Base-by-base conservation (phyloP, 2,888 invertebrate species). In the Syrphus vitripennis region DNA sequence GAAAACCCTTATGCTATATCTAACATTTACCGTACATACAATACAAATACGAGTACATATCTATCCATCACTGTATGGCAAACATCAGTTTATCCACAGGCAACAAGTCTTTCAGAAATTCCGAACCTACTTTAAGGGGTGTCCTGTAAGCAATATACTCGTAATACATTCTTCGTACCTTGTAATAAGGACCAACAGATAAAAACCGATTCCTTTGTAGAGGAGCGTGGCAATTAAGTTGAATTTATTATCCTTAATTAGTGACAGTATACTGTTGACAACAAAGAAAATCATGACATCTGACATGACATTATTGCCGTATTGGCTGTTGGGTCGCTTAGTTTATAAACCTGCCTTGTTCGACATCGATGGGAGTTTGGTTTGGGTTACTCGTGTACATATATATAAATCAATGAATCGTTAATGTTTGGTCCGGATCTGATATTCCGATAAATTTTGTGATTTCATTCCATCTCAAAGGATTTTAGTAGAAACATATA, bases 161-260 rank as follows among this genome's bases (percentile, higher is more conserved):
- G 9, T 31, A 34, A 34, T 12, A n/a, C n/a, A n/a, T n/a, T n/a
- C n/a, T n/a, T n/a, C n/a, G n/a, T n/a, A n/a, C n/a, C n/a, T 16
- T 6, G 40, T 40, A 4, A 40, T 7, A 14, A 7, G 7, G 31
- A 31, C 5, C 31, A n/a, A 21, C 2, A 45, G 2, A 45, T 3
- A 3, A 45, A 16, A 19, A 42, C 16, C 16, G 19, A 7, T 42
- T 16, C 9, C 42, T 42, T 16, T 42, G 42, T 16, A 42, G 16
- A 6, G 31, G 5, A 5, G 2, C 12, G 45, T 26, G 55, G 31
- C 55, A 31, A 55, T 55, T 29, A 50, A 65, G n/a, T 55, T 65
- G 31, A 55, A 65, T 75, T 75, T 75, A 67, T 76, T 67, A 48
- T 67, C 67, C 67, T 3, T 19, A 16, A 24, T 26, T 59, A 34